Evolutionary conservation across 2,797 vertebrate genomes (phyloP).

Genomic region (Clarias platycephalus): DNA sequence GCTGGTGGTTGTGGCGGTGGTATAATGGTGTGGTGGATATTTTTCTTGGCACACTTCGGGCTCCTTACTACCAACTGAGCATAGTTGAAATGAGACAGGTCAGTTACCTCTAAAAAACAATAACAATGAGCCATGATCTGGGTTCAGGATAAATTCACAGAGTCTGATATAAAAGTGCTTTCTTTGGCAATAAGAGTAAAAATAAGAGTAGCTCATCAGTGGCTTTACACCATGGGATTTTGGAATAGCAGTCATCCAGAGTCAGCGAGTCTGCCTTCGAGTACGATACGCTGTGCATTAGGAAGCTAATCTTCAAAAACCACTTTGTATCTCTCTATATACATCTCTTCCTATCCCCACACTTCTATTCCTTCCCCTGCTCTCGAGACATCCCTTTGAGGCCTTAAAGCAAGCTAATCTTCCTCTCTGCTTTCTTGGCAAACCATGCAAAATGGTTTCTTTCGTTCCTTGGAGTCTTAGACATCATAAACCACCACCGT

Average conservation of each 20-base stretch:
- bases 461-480: slow-evolving; percentile 40
- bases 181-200: slow-evolving; percentile 37
- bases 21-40: too few species aligned
- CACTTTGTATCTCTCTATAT: slow-evolving; percentile 3
- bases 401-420: slow-evolving; percentile 56
- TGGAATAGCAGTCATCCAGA: slow-evolving; percentile 44
- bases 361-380: background rate
- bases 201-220: slow-evolving; percentile 36
- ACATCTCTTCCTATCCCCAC: slow-evolving; percentile 27
- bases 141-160: background rate
- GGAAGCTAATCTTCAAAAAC: slow-evolving; percentile 55
- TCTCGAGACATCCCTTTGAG: slow-evolving; percentile 49
- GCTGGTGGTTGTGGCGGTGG: too few species aligned
- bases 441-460: slow-evolving; percentile 50
- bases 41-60: too few species aligned
- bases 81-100: too few species aligned
- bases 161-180: slow-evolving; percentile 7
- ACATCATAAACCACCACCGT: slow-evolving; percentile 21
- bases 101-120: background rate
- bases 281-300: slow-evolving; percentile 49
- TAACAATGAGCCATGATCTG: background rate
- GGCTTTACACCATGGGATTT: slow-evolving; percentile 40
- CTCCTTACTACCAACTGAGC: too few species aligned
- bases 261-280: slow-evolving; percentile 21
- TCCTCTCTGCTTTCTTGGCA: slow-evolving; percentile 35